Evolutionary conservation across 2,888 invertebrate species (phyloP).

Genomic region (Nephrotoma appendiculata): DNA sequence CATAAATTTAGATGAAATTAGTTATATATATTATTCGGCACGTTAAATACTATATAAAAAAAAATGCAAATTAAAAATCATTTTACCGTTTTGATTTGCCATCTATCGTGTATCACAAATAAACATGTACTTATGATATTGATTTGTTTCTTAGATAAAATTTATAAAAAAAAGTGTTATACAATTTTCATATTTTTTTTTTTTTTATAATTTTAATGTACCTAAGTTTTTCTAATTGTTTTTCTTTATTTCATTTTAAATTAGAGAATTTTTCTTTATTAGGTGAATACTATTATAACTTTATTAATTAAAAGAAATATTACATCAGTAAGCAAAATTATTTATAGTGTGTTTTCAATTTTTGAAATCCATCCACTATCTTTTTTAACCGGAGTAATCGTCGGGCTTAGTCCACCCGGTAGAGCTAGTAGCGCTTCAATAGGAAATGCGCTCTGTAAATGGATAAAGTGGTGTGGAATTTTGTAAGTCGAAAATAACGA

Average conservation of each 20-base stretch:
- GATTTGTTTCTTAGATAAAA: not conserved
- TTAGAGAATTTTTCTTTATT: not conserved
- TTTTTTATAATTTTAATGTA: not conserved
- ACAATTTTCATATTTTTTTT: not conserved
- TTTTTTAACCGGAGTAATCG: no score
- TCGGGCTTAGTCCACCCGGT: no score
- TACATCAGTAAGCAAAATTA: no score
- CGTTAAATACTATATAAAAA: not conserved
- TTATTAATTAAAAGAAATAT: no score
- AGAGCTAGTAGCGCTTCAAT: no score
- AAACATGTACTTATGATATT: not conserved
- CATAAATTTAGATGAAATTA: not conserved
- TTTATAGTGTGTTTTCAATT: no score
- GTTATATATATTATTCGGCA: not conserved
- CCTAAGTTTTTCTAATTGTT: not conserved
- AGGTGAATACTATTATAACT: not conserved
- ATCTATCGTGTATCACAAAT: not conserved
- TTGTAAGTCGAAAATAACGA: no score
- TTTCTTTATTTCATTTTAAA: not conserved
- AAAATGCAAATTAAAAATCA: not conserved
- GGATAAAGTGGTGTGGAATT: no score
- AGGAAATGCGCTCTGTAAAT: no score
- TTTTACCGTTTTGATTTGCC: not conserved
- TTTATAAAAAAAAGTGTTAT: not conserved
- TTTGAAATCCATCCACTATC: no score